Evolutionary conservation across 2,113 vertebrate species (phyloP).

Genomic region (Etheostoma spectabile): DNA sequence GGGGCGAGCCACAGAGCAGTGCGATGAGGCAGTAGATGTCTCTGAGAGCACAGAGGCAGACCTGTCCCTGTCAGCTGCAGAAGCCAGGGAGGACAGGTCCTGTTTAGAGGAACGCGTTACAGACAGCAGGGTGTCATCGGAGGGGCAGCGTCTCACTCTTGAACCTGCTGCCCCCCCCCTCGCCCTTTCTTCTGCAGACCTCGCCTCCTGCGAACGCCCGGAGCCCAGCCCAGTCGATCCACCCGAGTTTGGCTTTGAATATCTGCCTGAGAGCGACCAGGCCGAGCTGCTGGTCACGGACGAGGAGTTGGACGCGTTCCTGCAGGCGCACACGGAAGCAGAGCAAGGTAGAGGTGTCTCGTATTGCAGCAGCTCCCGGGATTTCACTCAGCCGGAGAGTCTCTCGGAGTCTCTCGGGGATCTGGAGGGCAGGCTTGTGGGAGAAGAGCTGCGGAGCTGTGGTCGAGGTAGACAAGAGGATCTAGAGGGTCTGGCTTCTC

Average conservation of each 20-base stretch:
- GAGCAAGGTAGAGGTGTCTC: constrained; percentile 42
- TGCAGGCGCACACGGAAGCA: constrained; percentile 83
- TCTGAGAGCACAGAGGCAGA: constrained; percentile 64
- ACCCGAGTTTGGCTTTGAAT: constrained; percentile 81
- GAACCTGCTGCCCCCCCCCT: constrained; percentile 25
- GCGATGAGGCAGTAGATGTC: constrained; percentile 2
- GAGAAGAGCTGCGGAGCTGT: constrained; percentile 62
- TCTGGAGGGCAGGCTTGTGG: constrained; percentile 46
- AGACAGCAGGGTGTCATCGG: constrained; percentile 56
- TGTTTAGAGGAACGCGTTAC: background rate
- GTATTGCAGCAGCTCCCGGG: constrained; percentile 22
- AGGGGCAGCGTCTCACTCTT: constrained; percentile 39
- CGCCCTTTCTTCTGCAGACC: constrained; percentile 27
- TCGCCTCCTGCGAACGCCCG: constrained; percentile 22
- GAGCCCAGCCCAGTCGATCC: constrained; percentile 69
- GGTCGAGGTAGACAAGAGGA: constrained; percentile 15
- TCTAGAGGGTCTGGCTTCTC: constrained; percentile 56
- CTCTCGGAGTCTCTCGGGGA: constrained; percentile 58
- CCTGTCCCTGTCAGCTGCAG: constrained; percentile 33
- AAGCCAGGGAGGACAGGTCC: constrained; percentile 16
- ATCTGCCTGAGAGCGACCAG: constrained; percentile 85
- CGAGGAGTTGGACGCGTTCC: constrained; percentile 94
- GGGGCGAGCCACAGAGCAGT: constrained; percentile 60
- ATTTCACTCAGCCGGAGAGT: constrained; percentile 45
- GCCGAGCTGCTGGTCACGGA: constrained; percentile 88